Evolutionary conservation across 2,113 vertebrate genomes (phyloP).

Genomic region (Leucoraja erinaceus): DNA sequence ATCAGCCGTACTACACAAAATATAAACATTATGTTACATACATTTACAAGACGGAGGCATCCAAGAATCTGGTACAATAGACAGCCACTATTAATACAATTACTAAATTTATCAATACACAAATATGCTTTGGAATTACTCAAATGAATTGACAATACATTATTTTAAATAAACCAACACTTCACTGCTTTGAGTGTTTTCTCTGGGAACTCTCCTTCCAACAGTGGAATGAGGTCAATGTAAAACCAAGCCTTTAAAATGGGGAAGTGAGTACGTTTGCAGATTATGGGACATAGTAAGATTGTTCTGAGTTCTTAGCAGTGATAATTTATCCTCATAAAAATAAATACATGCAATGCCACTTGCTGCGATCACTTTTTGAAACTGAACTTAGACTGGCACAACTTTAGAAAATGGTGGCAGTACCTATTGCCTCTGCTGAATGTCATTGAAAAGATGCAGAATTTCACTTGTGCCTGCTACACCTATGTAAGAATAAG

Average conservation of each 20-base stretch:
- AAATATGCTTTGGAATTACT: not conserved
- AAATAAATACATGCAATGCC: not conserved
- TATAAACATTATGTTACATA: slow-evolving; percentile 37
- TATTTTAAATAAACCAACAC: not conserved
- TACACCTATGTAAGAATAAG: not conserved
- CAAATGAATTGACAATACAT: not conserved
- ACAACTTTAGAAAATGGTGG: not conserved
- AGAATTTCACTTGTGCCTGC: not conserved
- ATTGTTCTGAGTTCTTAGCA: not conserved
- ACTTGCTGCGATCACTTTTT: not conserved
- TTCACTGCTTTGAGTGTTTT: not conserved
- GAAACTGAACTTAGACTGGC: not conserved
- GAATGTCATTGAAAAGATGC: not conserved
- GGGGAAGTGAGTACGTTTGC: not conserved
- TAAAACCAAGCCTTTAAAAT: no score
- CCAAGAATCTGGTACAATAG: slow-evolving; percentile 8
- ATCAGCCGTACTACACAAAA: slow-evolving; percentile 16
- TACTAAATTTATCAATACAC: slow-evolving; percentile 3
- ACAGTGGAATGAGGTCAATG: not conserved
- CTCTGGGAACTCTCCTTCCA: not conserved
- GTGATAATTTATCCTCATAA: not conserved
- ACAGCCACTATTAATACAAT: slow-evolving; percentile 13
- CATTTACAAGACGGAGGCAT: slow-evolving; percentile 32
- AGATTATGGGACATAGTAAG: not conserved
- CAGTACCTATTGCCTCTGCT: not conserved